Percentiles rank a stretch among this genome's conserved stretches.
phyloP scores from a whole-genome alignment of 2,113 vertebrate genomes.

The Tenrec ecaudatus region DNA sequence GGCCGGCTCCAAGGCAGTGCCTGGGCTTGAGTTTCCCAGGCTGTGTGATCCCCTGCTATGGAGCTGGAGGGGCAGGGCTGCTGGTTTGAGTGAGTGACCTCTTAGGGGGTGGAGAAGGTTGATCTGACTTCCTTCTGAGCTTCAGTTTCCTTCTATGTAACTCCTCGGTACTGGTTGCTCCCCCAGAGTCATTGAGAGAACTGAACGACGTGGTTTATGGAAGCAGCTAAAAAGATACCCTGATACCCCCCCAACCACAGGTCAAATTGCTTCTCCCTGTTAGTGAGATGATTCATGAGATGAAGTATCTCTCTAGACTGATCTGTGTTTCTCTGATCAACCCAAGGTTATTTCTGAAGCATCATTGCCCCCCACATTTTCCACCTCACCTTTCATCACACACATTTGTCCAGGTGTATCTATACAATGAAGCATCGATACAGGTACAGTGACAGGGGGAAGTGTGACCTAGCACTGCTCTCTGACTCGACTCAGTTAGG shows the following conservation, averaged over 20 bases:
- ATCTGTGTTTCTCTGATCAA: slow-evolving; percentile 27
- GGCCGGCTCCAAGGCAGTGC: background rate
- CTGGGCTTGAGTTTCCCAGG: slow-evolving; percentile 36
- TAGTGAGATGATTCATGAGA: slow-evolving; percentile 16
- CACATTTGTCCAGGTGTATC: background rate
- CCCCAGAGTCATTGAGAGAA: background rate
- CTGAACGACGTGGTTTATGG: background rate
- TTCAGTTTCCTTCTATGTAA: slow-evolving; percentile 37
- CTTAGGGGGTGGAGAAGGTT: background rate
- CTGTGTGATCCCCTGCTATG: background rate
- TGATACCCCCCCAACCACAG: background rate
- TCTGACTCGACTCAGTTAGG: background rate
- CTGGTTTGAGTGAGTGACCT: background rate
- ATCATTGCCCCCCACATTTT: background rate
- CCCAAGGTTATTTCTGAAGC: background rate
- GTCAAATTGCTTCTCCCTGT: background rate
- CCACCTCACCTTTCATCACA: background rate
- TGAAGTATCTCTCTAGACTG: background rate
- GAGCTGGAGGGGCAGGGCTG: background rate
- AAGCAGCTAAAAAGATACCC: slow-evolving; percentile 24
- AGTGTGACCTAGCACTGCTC: background rate
- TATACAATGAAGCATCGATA: background rate
- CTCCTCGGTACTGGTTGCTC: background rate
- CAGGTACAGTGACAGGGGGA: background rate
- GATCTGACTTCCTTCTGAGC: background rate